Percentiles rank a stretch among this genome's conserved stretches.
phyloP scores from a whole-genome alignment of 2,113 vertebrate genomes.

The Myotis yumanensis region DNA sequence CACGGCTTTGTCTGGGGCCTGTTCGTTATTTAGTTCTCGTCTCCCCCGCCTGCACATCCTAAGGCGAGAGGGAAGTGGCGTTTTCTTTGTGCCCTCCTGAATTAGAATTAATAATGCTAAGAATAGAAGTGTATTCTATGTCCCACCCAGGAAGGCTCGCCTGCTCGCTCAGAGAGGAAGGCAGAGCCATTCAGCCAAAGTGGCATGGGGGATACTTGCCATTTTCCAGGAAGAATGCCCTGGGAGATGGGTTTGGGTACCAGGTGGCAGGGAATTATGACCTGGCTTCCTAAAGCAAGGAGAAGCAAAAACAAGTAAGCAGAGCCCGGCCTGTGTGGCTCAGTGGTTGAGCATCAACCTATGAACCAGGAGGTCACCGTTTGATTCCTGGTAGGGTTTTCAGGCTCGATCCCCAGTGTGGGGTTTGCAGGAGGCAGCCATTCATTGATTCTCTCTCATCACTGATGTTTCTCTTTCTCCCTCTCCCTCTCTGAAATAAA shows the following conservation, averaged over 20 bases:
- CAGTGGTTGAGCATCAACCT: too few species aligned
- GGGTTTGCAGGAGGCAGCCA: too few species aligned
- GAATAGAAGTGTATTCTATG: slow-evolving; percentile 56
- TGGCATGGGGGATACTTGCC: not conserved
- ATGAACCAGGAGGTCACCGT: too few species aligned
- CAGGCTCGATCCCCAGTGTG: too few species aligned
- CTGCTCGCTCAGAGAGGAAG: slow-evolving; percentile 35
- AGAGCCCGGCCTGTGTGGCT: too few species aligned
- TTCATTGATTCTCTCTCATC: too few species aligned
- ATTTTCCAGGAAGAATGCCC: slow-evolving; percentile 77
- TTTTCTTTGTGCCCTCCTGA: slow-evolving; percentile 72
- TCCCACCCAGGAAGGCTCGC: slow-evolving; percentile 62
- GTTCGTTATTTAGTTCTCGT: slow-evolving; percentile 76
- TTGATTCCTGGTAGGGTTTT: too few species aligned
- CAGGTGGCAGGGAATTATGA: not conserved
- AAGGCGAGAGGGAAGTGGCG: slow-evolving; percentile 64
- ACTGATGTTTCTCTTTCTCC: too few species aligned
- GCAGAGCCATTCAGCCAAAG: slow-evolving; percentile 62
- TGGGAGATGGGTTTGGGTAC: slow-evolving; percentile 46
- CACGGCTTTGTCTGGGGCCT: slow-evolving; percentile 80
- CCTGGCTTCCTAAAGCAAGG: slow-evolving; percentile 20
- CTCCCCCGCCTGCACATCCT: slow-evolving; percentile 48
- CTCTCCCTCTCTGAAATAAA: too few species aligned
- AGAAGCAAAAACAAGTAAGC: not conserved
- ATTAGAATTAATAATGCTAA: slow-evolving; percentile 63